Base-by-base conservation (phyloP, 2,113 vertebrate genomes). In the Marmota monax region DNA sequence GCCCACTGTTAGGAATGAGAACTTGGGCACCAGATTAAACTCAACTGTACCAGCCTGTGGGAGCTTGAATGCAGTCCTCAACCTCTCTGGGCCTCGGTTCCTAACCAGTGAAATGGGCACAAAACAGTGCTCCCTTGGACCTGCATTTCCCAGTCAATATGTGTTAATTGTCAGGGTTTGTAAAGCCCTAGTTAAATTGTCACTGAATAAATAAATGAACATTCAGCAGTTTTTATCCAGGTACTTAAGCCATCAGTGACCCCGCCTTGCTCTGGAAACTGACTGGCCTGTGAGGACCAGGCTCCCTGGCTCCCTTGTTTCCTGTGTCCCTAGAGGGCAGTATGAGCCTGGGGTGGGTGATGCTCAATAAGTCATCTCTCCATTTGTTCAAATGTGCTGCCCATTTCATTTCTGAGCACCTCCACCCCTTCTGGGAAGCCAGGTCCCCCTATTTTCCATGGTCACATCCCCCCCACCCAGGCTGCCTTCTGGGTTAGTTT, bases 251-350 rank as follows among this genome's bases (percentile, higher is more conserved):
- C 73, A 42, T 58, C 20, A 58, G 80, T 10, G 63, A 48, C 53
- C 34, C 25, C 45, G 25, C n/a, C 32, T 42, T 29, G 42, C 20
- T 56, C 34, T 23, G 48, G 51, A 82, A n/a, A 27, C 1, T 2
- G 27, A n/a, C 5, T 42, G 32, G 7, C 69, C 27, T 5, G 6
- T 0, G 1, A 23, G 20, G 53, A 34, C 37, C 18, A 25, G 45
- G 23, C 27, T 20, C 5, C 2, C 77, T 11, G 45, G 23, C 17
- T 20, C 7, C 2, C 77, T 8, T 0, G 34, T 56, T 22, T 10
- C 48, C 45, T 77, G 34, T 69, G 7, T 23, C 25, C 22, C 45
- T 25, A 39, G 29, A 72, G 25, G 23, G 4, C 86, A 79, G 63
- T 56, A 4, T 29, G 23, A 27, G 18, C 65, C 58, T 73, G 63